Base-by-base conservation (phyloP, 2,113 vertebrate species). In the Sarotherodon lohbergeri region DNA sequence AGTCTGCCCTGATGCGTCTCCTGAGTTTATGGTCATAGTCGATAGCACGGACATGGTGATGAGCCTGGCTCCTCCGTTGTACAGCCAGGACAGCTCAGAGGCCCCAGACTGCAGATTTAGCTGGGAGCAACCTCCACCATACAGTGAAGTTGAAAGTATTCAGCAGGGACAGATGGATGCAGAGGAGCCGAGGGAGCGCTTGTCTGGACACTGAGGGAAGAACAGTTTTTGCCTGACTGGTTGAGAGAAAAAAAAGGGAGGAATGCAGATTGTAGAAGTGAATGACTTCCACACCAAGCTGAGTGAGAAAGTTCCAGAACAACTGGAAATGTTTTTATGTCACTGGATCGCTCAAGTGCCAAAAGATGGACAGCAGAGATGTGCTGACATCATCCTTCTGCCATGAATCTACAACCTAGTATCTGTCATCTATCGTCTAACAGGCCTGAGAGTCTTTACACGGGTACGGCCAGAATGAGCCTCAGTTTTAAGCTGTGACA, bases 61-160 rank as follows among this genome's bases (percentile, higher is more conserved):
- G 22, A 84, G 66, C 46, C 83, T 94, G 3, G 96, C 97, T 59
- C 98, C 95, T 0, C 97, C 97, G 4, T 88, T 95, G 0, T 98
- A 98, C 19, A 95, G 86, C 1, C 84, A 93, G 92, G 94, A 79
- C 66, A 86, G 79, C 5, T 27, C 91, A 1, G 95, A 96, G 41
- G 61, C 87, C 27, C 66, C 92, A 22, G 91, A 94, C 43, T 96
- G 95, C 92, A 94, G 48, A 3, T 82, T 85, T 3, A 90, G 92
- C 80, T 91, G 95, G 50, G 97, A 98, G 54, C 92, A 83, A 9
- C 97, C 97, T 24, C 98, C 97, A 8, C 87, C 68, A 0, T 98
- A 98, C 4, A 90, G 93, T 22, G 84, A 89, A 32, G 89, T 92
- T 0, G 86, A 90, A 9, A 82, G 79, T 0, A 12, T 63, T 61